Conservation (phyloP, 2,113 vertebrate genomes). For the Apodemus speciosus region DNA sequence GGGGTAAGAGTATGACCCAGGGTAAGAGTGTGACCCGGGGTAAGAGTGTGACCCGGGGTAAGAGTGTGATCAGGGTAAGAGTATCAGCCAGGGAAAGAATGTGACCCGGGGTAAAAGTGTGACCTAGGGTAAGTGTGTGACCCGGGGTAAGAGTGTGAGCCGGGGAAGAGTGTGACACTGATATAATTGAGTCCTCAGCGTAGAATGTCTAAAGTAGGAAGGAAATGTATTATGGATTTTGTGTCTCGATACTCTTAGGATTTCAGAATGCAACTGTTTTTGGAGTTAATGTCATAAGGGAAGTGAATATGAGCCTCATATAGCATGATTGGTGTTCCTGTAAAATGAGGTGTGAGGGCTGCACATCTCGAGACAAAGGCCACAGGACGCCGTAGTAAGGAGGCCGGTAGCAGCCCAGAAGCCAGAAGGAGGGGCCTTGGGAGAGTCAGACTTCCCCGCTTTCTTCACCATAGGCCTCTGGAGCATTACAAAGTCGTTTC, state of each 20-base stretch:
- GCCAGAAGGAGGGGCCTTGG: not conserved
- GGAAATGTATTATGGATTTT: not conserved
- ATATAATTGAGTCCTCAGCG: not conserved
- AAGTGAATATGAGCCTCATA: not conserved
- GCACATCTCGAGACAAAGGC: not conserved
- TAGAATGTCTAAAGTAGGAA: not conserved
- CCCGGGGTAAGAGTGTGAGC: no score
- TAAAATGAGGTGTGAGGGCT: not conserved
- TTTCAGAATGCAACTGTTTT: not conserved
- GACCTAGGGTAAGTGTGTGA: not conserved
- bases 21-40: not conserved
- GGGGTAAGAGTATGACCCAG: not conserved
- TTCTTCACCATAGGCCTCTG: not conserved
- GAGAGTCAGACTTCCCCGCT: not conserved
- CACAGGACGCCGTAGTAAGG: not conserved
- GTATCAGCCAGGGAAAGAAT: no score
- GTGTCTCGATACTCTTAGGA: not conserved
- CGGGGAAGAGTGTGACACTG: not conserved
- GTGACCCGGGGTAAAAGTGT: not conserved
- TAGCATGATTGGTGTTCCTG: not conserved
- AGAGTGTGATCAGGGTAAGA: not conserved
- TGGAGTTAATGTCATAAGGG: not conserved
- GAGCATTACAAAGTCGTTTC: not conserved
- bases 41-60: not conserved
- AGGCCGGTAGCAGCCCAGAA: not conserved